Base-by-base conservation (phyloP, 1,140 invertebrate species). In the Linepithema humile region DNA sequence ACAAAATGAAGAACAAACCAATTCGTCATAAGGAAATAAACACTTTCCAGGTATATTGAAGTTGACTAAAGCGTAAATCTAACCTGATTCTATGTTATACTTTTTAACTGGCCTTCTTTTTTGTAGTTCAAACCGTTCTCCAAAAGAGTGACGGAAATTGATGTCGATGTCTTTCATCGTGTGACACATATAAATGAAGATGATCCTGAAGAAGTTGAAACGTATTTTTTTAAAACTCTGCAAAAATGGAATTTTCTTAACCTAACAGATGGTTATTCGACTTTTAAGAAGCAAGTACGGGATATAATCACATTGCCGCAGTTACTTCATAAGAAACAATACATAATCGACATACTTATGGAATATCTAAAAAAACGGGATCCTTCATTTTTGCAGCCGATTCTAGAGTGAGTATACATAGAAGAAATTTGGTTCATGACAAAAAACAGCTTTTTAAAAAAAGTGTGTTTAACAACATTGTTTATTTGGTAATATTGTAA, bases 191-290 rank as follows among this genome's bases (percentile, higher is more conserved):
- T 95, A 90, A 96, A 97, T 92, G 95, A 96, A 89, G 94, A 95
- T 65, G 94, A 95, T 38, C 95, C 95, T 48, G 96, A 97, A 86
- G 96, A 97, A 82, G 92, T 93, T 48, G 96, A 96, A 87, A 97
- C 97, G 3, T 96, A 96, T 92, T 98, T 99, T 92, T 95, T 96
- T 90, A 95, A 97, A 91, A 95, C 97, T 0, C 90, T 98, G n/a
- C 95, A 96, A 85, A 98, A 98, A 95, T 99, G 98, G 98, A 96
- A 96, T 89, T 96, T 96, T 48, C 94, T 98, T 26, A 98, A 99
- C 94, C 95, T 97, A 72, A 97, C 98, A 1, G 96, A 98, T 88
- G 96, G 97, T 90, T 99, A 97, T 94, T 95, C 95, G 62, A 94
- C 95, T 26, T 97, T 99, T 85, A 96, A 96, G 88, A 96, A 96